Evolutionary conservation across 2,888 invertebrate genomes (phyloP).

Genomic region (Melanophora roralis): DNA sequence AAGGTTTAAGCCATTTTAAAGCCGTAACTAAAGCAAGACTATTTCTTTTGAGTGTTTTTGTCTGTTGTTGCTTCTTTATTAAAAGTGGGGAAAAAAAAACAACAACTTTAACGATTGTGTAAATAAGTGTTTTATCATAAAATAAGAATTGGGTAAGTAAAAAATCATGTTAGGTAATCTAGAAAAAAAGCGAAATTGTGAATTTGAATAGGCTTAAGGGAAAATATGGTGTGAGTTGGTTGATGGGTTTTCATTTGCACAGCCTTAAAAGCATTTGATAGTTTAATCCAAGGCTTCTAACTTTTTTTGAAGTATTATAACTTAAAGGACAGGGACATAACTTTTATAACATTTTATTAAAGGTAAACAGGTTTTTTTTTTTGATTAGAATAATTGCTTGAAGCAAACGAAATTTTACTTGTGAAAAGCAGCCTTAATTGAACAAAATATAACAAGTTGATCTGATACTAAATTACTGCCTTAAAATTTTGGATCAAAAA

Average conservation of each 20-base stretch:
- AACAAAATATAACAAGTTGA: too few species aligned
- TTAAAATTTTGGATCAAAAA: too few species aligned
- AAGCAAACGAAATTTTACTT: too few species aligned
- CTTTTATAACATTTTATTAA: too few species aligned
- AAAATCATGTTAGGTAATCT: constrained; percentile 39
- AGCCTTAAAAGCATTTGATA: constrained; percentile 13
- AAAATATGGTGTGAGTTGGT: not conserved
- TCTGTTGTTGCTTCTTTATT: not conserved
- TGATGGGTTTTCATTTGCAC: constrained; percentile 2
- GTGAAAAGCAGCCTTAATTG: too few species aligned
- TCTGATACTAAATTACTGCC: too few species aligned
- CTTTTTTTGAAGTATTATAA: not conserved
- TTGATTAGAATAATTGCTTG: too few species aligned
- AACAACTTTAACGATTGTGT: constrained; percentile 44
- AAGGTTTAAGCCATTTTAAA: not conserved
- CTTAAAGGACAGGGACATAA: too few species aligned
- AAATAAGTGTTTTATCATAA: constrained; percentile 56
- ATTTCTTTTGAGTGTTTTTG: constrained; percentile 5
- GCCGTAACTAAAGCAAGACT: not conserved
- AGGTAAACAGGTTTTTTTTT: too few species aligned
- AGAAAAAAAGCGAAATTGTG: constrained; percentile 9
- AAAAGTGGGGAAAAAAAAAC: constrained; percentile 4
- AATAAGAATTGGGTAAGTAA: constrained; percentile 32
- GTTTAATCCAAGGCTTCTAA: not conserved
- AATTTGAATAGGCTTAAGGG: constrained; percentile 30